Conservation (phyloP, 1,140 invertebrate genomes). For the Araneus ventricosus region DNA sequence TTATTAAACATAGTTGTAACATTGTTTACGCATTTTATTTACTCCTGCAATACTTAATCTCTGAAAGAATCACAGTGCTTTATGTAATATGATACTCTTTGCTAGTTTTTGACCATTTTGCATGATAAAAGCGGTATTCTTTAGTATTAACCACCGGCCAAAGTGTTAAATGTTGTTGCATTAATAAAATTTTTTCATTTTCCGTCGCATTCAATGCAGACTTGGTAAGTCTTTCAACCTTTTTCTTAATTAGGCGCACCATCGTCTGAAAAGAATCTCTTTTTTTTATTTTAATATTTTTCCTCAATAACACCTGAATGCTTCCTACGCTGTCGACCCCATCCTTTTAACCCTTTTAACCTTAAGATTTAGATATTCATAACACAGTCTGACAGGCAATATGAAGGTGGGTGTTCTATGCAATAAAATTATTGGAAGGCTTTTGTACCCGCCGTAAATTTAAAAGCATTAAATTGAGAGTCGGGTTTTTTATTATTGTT, state of each 20-base stretch:
- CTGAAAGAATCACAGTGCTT: too few species aligned
- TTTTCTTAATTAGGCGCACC: background rate
- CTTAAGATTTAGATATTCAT: constrained; percentile 20
- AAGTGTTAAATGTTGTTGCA: background rate
- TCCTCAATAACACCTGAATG: background rate
- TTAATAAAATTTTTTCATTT: background rate
- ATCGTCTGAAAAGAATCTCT: background rate
- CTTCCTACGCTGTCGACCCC: constrained; percentile 6
- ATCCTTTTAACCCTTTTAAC: constrained; percentile 5
- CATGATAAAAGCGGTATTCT: too few species aligned
- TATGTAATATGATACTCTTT: too few species aligned
- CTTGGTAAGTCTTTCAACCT: background rate
- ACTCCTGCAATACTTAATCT: too few species aligned
- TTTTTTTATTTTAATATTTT: background rate
- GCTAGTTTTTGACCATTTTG: too few species aligned
- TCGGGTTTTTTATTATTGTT: too few species aligned
- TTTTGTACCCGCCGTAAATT: background rate
- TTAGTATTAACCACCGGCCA: background rate
- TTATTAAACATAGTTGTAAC: too few species aligned
- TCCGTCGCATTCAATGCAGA: background rate
- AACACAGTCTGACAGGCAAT: background rate
- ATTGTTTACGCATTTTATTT: too few species aligned
- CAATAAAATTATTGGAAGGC: background rate
- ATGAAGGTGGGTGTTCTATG: constrained; percentile 8
- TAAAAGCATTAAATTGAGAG: background rate